A percentile compares a stretch with the other conserved stretches of the same genome.
phyloP scores from a whole-genome alignment of 2,888 invertebrate genomes.

The Arctia plantaginis region DNA sequence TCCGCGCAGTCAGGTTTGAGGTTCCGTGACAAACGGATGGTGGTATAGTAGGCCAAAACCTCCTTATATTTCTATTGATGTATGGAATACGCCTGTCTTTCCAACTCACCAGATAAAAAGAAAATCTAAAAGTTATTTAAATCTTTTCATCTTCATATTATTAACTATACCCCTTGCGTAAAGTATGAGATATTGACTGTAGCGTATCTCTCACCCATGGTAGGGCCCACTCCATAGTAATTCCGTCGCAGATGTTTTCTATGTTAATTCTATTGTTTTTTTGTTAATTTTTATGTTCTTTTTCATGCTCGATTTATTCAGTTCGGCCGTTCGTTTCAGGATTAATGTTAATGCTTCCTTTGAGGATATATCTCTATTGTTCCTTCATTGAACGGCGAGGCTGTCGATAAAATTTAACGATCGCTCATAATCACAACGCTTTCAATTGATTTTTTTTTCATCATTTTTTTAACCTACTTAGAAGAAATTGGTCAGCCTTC shows the following conservation, averaged over 20 bases:
- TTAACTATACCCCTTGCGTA: not conserved
- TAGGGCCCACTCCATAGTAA: constrained; percentile 63
- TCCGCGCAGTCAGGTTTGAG: too few species aligned
- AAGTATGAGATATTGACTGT: not conserved
- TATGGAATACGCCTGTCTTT: too few species aligned
- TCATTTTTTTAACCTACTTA: not conserved
- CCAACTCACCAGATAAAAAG: too few species aligned
- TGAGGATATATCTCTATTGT: constrained; percentile 58
- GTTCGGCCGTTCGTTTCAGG: constrained; percentile 76
- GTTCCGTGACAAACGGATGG: too few species aligned
- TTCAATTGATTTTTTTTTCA: constrained; percentile 16
- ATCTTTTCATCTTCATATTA: too few species aligned
- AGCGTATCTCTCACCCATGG: constrained; percentile 41
- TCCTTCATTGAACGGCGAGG: constrained; percentile 40
- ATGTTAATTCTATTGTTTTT: constrained; percentile 87
- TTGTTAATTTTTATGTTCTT: constrained; percentile 85
- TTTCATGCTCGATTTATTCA: constrained; percentile 84
- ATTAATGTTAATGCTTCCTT: constrained; percentile 78
- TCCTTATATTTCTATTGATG: too few species aligned
- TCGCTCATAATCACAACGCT: constrained; percentile 36
- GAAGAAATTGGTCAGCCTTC: not conserved
- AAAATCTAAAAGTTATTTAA: too few species aligned
- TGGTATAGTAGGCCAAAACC: too few species aligned
- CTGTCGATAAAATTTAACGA: constrained; percentile 48
- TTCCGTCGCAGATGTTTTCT: constrained; percentile 84